Conservation (phyloP, 2,113 vertebrate species). For the Arizona elegans region DNA sequence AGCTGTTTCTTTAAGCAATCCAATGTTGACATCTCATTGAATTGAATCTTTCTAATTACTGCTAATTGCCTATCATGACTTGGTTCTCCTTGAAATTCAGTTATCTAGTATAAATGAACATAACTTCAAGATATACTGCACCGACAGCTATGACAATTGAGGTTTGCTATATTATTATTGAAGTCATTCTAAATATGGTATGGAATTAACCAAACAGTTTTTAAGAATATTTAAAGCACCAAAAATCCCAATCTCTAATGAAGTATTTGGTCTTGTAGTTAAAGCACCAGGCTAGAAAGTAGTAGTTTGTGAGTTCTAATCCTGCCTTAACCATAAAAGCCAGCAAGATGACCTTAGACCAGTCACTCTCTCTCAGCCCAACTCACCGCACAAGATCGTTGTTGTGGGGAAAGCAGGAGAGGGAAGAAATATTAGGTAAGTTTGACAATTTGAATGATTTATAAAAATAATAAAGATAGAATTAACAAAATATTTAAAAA, state of each 20-base stretch:
- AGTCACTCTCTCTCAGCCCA: neutral
- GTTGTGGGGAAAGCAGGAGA: no score
- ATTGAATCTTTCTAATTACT: conserved; percentile 78
- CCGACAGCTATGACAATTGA: conserved; percentile 68
- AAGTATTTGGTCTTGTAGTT: conserved; percentile 64
- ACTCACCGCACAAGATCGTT: neutral
- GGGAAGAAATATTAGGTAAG: no score
- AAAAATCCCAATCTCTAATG: conserved; percentile 69
- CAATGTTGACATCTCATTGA: conserved; percentile 73
- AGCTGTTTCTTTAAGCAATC: conserved; percentile 63
- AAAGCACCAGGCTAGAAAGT: neutral
- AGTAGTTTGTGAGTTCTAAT: neutral
- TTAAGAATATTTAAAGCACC: conserved; percentile 61
- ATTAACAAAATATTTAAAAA: no score
- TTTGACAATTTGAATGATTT: no score
- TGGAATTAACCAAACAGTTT: conserved; percentile 70
- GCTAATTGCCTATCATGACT: conserved; percentile 75
- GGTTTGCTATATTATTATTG: conserved; percentile 67
- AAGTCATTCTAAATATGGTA: conserved; percentile 74
- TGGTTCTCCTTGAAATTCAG: conserved; percentile 65
- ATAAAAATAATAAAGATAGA: no score
- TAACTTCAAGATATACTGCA: conserved; percentile 58
- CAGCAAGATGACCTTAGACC: neutral
- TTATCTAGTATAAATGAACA: conserved; percentile 70
- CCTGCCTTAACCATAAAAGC: neutral